Evolutionary conservation across 92 coral and sea anemone genomes (phyloP), one percentile per base, ranked within the genome.

Genomic region (Parazoanthus atlanticus): DNA sequence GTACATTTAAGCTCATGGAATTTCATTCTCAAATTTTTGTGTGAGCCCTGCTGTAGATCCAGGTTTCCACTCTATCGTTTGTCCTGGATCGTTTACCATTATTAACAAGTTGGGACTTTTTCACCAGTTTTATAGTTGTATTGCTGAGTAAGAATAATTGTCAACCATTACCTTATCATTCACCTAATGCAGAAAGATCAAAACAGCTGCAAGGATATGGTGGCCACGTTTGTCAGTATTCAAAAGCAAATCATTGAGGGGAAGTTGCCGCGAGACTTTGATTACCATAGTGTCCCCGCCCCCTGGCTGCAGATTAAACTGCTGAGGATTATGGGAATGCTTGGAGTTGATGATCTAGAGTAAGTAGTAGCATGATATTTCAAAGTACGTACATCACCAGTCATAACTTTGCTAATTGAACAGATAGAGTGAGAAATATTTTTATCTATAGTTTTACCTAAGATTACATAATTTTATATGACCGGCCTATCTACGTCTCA

Each of bases 231-330:
- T 86, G 95, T 94, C 28, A 85, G 89, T 43, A 90, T 94, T 1
- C 95, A 93, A 46, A 81, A 58, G 19, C 84, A 85, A 36, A 91
- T 97, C 29, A 46, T 94, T 25, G 95, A 91, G 21, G 93, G 95
- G 0, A 95, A 97, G 78, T 56, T 97, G 33, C 78, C 98, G 41
- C 88, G 89, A 25, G 96, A 94, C 31, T 95, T 91, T 91, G 95
- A 91, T 58, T 97, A 90, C 79, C 99, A 95, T 40, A 91, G 92
- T 7, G 91, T 97, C 3, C 93, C 95, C 9, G 93, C 98, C 9
- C 98, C 99, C 1, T 97, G 99, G 98, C 78, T 93, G 58, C 99
- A 97, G 82, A 93, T 95, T 61, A 97, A 97, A 71, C 46, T 93
- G 71, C 87, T 97, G 25, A 93, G 86, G 89, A 94, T 97, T 76